phyloP scores from a whole-genome alignment of 2,113 vertebrate genomes.

The Tetraodon nigroviridis region DNA sequence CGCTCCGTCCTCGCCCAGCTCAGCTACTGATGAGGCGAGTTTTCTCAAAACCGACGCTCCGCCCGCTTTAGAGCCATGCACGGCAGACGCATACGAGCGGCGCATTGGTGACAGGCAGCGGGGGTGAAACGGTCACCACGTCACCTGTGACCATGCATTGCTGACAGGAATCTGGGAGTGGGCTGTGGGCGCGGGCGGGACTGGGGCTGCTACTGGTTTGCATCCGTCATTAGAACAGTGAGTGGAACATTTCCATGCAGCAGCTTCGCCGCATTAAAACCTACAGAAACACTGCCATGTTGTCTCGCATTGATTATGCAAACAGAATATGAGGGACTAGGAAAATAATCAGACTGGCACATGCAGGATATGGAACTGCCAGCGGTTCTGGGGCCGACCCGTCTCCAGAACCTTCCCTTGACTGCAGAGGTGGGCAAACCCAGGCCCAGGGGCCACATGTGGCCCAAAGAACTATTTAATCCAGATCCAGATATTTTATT shows the following conservation, averaged over 20 bases:
- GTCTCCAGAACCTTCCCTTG: too few relatives aligned
- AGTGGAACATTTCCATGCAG: conserved; percentile 67
- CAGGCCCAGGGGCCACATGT: too few relatives aligned
- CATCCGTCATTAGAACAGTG: conserved; percentile 46
- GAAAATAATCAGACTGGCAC: conserved; percentile 36
- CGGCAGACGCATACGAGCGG: conserved; percentile 20
- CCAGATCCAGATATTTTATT: too few relatives aligned
- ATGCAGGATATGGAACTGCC: background rate
- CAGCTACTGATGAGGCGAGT: conserved; percentile 62
- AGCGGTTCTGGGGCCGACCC: too few relatives aligned
- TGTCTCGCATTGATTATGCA: conserved; percentile 67
- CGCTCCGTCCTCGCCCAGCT: conserved; percentile 29
- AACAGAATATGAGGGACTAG: conserved; percentile 28
- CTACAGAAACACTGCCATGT: conserved; percentile 34
- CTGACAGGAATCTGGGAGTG: conserved; percentile 43
- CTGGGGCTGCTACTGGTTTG: conserved; percentile 19
- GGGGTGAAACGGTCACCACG: conserved; percentile 35
- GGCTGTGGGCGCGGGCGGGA: conserved; percentile 9
- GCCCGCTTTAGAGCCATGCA: conserved; percentile 27
- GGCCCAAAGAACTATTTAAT: too few relatives aligned
- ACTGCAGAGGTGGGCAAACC: too few relatives aligned
- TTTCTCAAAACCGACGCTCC: conserved; percentile 50
- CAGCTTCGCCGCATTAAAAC: conserved; percentile 20
- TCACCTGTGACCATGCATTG: conserved; percentile 70
- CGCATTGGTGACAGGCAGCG: conserved; percentile 11